Conservation (phyloP, 2,888 invertebrate genomes). For the Amiota minor region DNA sequence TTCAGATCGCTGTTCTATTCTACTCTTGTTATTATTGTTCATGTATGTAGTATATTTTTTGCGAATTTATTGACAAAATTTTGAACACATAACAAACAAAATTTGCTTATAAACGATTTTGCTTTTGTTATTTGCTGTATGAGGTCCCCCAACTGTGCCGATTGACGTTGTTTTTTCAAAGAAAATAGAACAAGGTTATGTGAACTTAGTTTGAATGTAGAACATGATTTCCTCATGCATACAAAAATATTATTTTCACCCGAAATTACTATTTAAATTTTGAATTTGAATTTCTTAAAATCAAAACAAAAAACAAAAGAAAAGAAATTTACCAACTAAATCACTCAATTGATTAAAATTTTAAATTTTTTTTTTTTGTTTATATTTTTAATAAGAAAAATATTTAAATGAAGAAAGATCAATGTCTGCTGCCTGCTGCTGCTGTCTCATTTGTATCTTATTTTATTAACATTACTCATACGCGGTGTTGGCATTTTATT, state of each 20-base stretch:
- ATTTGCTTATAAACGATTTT: neutral
- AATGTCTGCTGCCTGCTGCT: neutral
- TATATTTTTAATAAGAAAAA: too few relatives aligned
- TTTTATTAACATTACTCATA: constrained; percentile 26
- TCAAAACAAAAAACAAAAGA: neutral
- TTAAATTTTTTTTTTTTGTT: neutral
- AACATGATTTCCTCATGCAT: constrained; percentile 7
- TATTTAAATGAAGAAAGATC: neutral
- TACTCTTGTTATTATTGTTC: too few relatives aligned
- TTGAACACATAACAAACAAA: too few relatives aligned
- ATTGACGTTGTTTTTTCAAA: constrained; percentile 1
- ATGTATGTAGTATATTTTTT: too few relatives aligned
- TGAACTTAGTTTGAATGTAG: neutral
- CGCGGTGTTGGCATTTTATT: constrained; percentile 8
- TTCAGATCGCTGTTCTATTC: too few relatives aligned
- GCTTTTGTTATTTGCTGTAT: neutral
- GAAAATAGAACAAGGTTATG: neutral
- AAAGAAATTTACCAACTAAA: neutral
- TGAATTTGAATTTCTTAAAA: neutral
- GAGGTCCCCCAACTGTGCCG: neutral
- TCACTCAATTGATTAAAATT: neutral
- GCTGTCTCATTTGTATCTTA: constrained; percentile 1
- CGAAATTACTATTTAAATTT: neutral
- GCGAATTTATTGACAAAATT: too few relatives aligned
- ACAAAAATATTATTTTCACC: neutral